Conservation (phyloP, 2,888 invertebrate species). For the Nymphalis c-album region DNA sequence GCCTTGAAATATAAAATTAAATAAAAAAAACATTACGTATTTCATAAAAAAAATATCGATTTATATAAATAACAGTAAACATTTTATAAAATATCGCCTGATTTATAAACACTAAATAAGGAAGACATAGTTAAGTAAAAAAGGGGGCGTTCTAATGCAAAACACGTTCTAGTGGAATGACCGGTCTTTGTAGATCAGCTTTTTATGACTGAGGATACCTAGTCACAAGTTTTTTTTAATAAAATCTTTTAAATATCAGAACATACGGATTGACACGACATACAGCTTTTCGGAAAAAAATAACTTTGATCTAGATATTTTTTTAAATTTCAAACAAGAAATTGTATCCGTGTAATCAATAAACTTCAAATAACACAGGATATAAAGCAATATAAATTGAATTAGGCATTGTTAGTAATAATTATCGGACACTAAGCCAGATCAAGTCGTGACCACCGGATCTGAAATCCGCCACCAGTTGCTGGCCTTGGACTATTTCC, state of each 20-base stretch:
- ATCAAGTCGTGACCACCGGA: slow-evolving; percentile 73
- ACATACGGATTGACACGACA: too few species aligned
- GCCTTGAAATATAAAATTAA: background rate
- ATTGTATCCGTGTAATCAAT: slow-evolving; percentile 10
- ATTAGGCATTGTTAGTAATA: slow-evolving; percentile 50
- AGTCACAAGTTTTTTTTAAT: background rate
- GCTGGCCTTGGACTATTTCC: slow-evolving; percentile 76
- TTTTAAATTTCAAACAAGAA: slow-evolving; percentile 12
- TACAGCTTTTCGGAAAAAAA: too few species aligned
- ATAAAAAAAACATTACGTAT: background rate
- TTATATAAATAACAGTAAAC: background rate
- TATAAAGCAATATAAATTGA: slow-evolving; percentile 35
- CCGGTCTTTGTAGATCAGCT: slow-evolving; percentile 47
- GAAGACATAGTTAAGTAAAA: slow-evolving; percentile 6
- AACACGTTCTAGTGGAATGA: slow-evolving; percentile 60
- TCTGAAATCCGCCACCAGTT: slow-evolving; percentile 69
- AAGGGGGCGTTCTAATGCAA: slow-evolving; percentile 16
- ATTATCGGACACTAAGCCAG: slow-evolving; percentile 57
- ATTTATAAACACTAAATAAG: background rate
- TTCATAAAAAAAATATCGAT: background rate
- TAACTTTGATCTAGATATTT: too few species aligned
- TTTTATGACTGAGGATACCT: slow-evolving; percentile 57
- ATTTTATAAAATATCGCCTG: background rate
- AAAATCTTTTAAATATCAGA: too few species aligned
- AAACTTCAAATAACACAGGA: slow-evolving; percentile 33